Evolutionary conservation across 2,113 vertebrate genomes (phyloP), one percentile per base, ranked within the genome.

Genomic region (Lepisosteus osseus): DNA sequence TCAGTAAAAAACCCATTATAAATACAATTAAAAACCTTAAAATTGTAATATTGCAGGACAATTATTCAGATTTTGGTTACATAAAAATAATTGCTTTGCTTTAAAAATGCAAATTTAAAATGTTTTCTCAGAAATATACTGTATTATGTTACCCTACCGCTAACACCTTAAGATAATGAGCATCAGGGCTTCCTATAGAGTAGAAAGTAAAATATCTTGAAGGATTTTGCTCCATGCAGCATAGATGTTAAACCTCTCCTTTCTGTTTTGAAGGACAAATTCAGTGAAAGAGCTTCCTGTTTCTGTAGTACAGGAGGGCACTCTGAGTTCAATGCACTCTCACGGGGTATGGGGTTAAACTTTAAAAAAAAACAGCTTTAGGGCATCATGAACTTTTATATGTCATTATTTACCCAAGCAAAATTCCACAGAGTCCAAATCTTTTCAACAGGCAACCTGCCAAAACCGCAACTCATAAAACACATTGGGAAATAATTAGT

Each of bases 331-430:
- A 59, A 4, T 59, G n/a, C 56, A 59, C 56, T 59, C n/a, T 59
- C n/a, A 59, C 56, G 13, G 56, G 12, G 3, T 14, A 59, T n/a
- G 11, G 56, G n/a, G 56, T 12, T 4, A 59, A 59, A 59, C 7
- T 4, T n/a, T 14, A 59, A n/a, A 14, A 51, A 51, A 51, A 51
- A 13, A 12, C 13, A 4, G 4, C 56, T 13, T 13, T 13, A 12
- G 56, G 56, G n/a, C 56, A 59, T 12, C 56, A 59, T 59, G n/a
- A 12, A 59, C 11, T 59, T 59, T 59, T 59, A 59, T 59, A 59
- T 59, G 56, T 14, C 11, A 13, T 59, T n/a, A 59, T 59, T 59
- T 59, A 59, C 56, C 56, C 11, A n/a, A 12, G n/a, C n/a, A 59
- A 13, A 59, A 59, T 51, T 51, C 56, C 56, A 14, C n/a, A 4